Evolutionary conservation across 2,888 invertebrate species (phyloP).

Genomic region (Netelia melanura): DNA sequence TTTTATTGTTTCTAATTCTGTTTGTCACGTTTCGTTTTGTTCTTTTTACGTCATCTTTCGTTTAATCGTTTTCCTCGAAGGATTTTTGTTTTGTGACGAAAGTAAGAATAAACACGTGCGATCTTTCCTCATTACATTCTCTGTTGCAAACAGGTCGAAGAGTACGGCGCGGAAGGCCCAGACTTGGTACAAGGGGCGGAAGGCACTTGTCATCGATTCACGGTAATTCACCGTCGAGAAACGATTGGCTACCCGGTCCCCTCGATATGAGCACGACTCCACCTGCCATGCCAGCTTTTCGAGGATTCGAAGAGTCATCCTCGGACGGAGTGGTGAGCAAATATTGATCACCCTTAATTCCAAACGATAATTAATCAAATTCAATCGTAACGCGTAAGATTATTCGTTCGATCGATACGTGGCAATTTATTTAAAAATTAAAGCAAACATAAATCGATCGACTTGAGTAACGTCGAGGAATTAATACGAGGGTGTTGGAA

Average conservation of each 20-base stretch:
- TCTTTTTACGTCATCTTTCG: neutral
- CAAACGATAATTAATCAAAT: neutral
- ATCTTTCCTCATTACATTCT: slow-evolving; percentile 8
- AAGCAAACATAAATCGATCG: neutral
- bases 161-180: slow-evolving; percentile 83
- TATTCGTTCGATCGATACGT: neutral
- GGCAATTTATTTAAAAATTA: too few relatives aligned
- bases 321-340: slow-evolving; percentile 82
- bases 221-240: slow-evolving; percentile 81
- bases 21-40: neutral
- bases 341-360: neutral
- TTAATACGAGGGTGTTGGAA: too few relatives aligned
- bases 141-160: slow-evolving; percentile 76
- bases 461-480: neutral
- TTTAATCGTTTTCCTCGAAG: neutral
- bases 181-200: slow-evolving; percentile 81
- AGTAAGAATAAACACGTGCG: neutral
- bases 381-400: neutral
- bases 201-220: slow-evolving; percentile 79
- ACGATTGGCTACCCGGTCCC: slow-evolving; percentile 81
- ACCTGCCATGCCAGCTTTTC: slow-evolving; percentile 81
- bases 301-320: slow-evolving; percentile 81
- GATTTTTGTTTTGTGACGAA: too few relatives aligned
- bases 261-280: slow-evolving; percentile 84
- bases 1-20: neutral